Conservation (phyloP, 2,888 invertebrate species). For the Bedellia somnulentella region DNA sequence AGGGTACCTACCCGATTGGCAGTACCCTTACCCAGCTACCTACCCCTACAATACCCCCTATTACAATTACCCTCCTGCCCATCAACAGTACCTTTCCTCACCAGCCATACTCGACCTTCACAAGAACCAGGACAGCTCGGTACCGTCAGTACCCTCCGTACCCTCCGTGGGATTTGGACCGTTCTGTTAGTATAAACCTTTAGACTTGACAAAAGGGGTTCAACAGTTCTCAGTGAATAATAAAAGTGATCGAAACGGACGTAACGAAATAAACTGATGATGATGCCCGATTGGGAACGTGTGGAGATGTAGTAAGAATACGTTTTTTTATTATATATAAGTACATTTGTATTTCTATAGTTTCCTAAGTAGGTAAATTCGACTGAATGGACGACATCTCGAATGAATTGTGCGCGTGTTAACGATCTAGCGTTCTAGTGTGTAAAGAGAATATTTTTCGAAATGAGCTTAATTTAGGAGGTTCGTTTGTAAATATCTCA, state of each 20-base stretch:
- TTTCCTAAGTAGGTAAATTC: constrained; percentile 5
- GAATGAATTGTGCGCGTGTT: too few relatives aligned
- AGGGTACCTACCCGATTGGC: constrained; percentile 52
- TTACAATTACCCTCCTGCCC: constrained; percentile 47
- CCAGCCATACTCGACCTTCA: constrained; percentile 46
- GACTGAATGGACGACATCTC: constrained; percentile 3
- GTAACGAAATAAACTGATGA: too few relatives aligned
- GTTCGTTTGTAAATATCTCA: constrained; percentile 47
- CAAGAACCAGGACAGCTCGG: constrained; percentile 38
- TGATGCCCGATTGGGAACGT: too few relatives aligned
- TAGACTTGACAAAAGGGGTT: too few relatives aligned
- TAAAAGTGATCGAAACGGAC: too few relatives aligned
- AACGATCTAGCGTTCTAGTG: constrained; percentile 11
- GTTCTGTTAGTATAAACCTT: constrained; percentile 58
- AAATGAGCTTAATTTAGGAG: constrained; percentile 47
- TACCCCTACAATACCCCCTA: constrained; percentile 37
- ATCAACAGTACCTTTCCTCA: constrained; percentile 28
- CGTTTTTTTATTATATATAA: constrained; percentile 1
- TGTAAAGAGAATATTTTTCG: constrained; percentile 33
- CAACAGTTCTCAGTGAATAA: too few relatives aligned
- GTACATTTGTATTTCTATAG: constrained; percentile 5
- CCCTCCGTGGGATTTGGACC: constrained; percentile 54
- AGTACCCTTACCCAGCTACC: constrained; percentile 39
- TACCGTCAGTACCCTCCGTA: constrained; percentile 41
- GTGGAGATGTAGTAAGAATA: too few relatives aligned